A percentile compares a stretch with the other conserved stretches of the same genome.
phyloP scores from a whole-genome alignment of 2,888 invertebrate genomes.

The Phragmatobia fuliginosa region DNA sequence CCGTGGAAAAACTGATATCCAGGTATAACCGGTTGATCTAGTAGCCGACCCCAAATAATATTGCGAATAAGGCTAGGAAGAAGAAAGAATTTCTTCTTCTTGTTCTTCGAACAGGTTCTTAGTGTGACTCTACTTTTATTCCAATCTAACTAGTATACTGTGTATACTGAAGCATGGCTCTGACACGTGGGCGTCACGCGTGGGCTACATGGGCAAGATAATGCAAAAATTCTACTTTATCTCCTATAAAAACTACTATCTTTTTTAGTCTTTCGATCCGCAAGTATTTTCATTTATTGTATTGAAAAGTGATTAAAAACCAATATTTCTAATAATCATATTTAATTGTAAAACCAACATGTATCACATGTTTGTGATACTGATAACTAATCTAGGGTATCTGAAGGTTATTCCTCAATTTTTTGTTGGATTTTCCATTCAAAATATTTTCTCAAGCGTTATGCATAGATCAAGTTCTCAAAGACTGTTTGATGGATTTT shows the following conservation, averaged over 20 bases:
- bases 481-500: too few relatives aligned
- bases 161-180: background rate
- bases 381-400: background rate
- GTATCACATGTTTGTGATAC: background rate
- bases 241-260: background rate
- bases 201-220: background rate
- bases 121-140: background rate
- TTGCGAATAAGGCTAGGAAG: too few relatives aligned
- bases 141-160: background rate
- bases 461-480: too few relatives aligned
- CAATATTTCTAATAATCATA: background rate
- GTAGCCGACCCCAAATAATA: too few relatives aligned
- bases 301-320: background rate
- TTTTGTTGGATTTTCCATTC: background rate
- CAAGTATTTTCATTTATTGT: background rate
- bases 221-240: background rate
- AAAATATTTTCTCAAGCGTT: too few relatives aligned
- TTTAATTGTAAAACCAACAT: background rate
- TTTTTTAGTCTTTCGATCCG: background rate
- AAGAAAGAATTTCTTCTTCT: too few relatives aligned
- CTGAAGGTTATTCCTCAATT: background rate
- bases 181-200: background rate
- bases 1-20: too few relatives aligned
- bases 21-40: too few relatives aligned
- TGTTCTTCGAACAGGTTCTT: too few relatives aligned